Conservation (phyloP, 2,113 vertebrate species). For the Emydura subglobosa region DNA sequence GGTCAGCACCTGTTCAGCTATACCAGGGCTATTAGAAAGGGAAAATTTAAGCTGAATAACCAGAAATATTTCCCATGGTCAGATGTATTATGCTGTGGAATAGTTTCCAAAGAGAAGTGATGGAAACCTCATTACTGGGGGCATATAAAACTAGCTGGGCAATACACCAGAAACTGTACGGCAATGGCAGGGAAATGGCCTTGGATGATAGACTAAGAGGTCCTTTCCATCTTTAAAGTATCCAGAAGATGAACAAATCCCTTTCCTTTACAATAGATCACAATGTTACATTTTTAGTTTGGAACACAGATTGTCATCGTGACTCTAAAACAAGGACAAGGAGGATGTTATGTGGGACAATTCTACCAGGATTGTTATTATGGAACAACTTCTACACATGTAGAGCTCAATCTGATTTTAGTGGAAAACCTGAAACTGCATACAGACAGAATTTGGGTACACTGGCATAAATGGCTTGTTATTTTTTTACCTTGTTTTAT, state of each 20-base stretch:
- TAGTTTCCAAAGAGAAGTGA: background rate
- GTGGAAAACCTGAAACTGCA: background rate
- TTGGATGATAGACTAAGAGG: rapidly evolving
- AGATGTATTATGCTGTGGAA: background rate
- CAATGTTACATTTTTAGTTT: background rate
- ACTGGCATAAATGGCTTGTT: background rate
- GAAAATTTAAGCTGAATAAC: background rate
- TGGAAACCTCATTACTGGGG: background rate
- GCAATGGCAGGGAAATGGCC: background rate
- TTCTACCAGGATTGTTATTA: background rate
- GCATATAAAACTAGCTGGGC: background rate
- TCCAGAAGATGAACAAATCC: background rate
- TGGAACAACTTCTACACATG: background rate
- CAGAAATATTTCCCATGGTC: background rate
- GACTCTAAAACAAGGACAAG: background rate
- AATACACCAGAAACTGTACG: background rate
- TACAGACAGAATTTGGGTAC: background rate
- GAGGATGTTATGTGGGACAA: background rate
- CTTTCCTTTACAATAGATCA: background rate
- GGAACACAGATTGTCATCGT: background rate
- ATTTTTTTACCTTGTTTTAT: background rate
- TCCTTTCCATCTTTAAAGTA: background rate
- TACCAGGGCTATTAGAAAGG: background rate
- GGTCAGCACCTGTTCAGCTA: background rate
- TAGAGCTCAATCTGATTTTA: background rate